Base-by-base conservation (phyloP, 2,888 invertebrate species). In the Ernsta delagoae region DNA sequence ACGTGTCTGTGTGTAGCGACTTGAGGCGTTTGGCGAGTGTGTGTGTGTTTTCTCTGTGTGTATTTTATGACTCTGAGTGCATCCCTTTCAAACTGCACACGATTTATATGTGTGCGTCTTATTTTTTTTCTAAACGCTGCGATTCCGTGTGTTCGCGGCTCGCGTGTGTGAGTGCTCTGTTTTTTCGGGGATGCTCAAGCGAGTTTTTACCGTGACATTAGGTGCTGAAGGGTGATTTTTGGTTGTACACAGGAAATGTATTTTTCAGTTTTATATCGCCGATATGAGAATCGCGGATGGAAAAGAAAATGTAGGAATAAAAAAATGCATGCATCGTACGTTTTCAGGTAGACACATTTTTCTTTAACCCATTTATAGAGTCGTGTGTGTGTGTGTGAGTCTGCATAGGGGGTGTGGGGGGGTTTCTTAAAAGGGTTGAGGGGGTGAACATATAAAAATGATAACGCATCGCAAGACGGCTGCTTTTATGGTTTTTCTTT, bases 271-370 rank as follows among this genome's bases (percentile, higher is more conserved):
- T 92, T 92, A 92, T 93, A 92, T 92, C 90, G 92, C 75, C 91
- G 92, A 93, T 93, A 93, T 93, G 92, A 92, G 93, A 91, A 90
- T 92, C 92, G 92, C 86, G 92, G 90, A 92, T 92, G 86, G 91
- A 89, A 89, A 92, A 92, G 92, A 92, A 92, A 92, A 92, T 90
- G 92, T 87, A 88, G 80, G 87, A 90, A 87, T 87, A 92, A 92
- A 92, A 90, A 92, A 90, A 87, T 85, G 84, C 84, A 83, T 89
- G 88, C 92, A 90, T 91, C 92, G 92, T 92, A 92, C 87, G 89
- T 92, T 92, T 90, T 90, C 93, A 93, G 92, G 93, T 93, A 93
- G 93, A 93, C 92, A 93, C 93, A 93, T 92, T 92, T 92, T 91
- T 92, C 92, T 92, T 90, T 92, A 93, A 93, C 92, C 92, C 89